Percentiles rank a stretch among this genome's conserved stretches.
Conservation (phyloP, 2,113 vertebrate genomes). For the Hepsetus odoe region DNA sequence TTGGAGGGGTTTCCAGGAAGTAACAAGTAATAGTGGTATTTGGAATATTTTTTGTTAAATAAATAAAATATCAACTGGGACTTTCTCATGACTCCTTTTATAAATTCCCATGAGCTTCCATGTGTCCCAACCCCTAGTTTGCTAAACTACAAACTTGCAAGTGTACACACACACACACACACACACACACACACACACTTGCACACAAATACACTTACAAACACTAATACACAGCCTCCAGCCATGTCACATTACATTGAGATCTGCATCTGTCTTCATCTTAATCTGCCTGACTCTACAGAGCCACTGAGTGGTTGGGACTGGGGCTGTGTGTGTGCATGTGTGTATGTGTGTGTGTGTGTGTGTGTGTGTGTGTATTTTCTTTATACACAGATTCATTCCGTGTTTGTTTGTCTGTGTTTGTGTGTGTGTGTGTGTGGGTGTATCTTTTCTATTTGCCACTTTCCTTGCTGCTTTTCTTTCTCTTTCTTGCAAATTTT, state of each 20-base stretch:
- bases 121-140: no score
- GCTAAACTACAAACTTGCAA: no score
- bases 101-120: no score
- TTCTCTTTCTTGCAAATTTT: background rate
- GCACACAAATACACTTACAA: background rate
- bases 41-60: no score
- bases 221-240: background rate
- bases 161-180: no score
- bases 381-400: no score
- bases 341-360: background rate
- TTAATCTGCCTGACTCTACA: conserved; percentile 11
- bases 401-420: no score
- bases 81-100: no score
- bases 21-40: no score
- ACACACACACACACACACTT: background rate
- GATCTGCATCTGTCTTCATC: conserved; percentile 21
- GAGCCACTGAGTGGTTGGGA: conserved; percentile 6
- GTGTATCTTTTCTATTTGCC: background rate
- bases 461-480: background rate
- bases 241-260: conserved; percentile 4
- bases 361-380: background rate
- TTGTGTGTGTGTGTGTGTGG: no score
- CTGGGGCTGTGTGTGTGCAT: background rate
- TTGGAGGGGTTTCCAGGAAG: no score
- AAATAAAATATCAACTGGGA: no score